Conservation (phyloP, 2,888 invertebrate genomes). For the Drosophila vallismaia region DNA sequence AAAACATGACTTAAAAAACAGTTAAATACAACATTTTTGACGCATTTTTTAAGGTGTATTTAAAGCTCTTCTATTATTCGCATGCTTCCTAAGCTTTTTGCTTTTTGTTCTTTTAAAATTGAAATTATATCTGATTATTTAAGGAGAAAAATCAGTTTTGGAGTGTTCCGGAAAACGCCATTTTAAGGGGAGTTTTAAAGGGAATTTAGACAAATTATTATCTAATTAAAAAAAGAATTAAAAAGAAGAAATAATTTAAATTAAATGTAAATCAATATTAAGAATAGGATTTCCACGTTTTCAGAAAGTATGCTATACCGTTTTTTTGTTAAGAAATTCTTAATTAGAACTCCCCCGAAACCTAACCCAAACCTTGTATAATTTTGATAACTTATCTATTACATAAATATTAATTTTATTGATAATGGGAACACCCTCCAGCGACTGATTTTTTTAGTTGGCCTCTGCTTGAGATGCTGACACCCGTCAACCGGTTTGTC, state of each 20-base stretch:
- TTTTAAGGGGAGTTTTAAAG: neutral
- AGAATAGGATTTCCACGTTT: too few relatives aligned
- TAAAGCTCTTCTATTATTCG: conserved; percentile 35
- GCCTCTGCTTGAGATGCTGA: conserved; percentile 11
- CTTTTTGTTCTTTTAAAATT: conserved; percentile 3
- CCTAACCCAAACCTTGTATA: too few relatives aligned
- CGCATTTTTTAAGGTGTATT: conserved; percentile 1
- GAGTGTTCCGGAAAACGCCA: neutral
- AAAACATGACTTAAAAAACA: too few relatives aligned
- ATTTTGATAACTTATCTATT: neutral
- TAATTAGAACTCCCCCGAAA: too few relatives aligned
- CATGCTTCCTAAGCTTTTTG: conserved; percentile 18
- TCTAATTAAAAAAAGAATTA: too few relatives aligned
- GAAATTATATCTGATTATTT: conserved; percentile 15
- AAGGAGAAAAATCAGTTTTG: conserved; percentile 2
- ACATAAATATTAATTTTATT: neutral
- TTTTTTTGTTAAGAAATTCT: too few relatives aligned
- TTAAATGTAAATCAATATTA: too few relatives aligned
- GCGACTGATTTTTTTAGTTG: conserved; percentile 21
- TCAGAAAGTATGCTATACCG: too few relatives aligned
- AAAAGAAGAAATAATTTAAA: too few relatives aligned
- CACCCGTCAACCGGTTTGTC: conserved; percentile 39
- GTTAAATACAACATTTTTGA: too few relatives aligned
- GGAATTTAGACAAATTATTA: neutral
- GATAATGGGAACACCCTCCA: conserved; percentile 29